phyloP scores from a whole-genome alignment of 2,888 invertebrate species.

The Agrilus mali region DNA sequence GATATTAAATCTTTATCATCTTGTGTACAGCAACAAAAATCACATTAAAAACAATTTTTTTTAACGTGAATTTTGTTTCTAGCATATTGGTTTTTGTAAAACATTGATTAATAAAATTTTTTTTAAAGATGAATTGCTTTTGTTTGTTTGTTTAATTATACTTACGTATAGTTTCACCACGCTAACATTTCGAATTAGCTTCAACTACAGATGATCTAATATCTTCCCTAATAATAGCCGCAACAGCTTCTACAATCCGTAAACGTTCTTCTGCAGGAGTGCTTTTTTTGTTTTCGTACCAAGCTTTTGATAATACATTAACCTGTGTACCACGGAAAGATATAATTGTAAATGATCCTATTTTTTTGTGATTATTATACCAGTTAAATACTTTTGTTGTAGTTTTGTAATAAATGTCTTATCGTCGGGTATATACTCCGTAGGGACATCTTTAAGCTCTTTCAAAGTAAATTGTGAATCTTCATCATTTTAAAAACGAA shows the following conservation, averaged over 20 bases:
- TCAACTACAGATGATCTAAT: conserved; percentile 23
- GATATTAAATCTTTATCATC: too few relatives aligned
- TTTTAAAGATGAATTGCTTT: too few relatives aligned
- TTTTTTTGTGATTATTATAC: conserved; percentile 10
- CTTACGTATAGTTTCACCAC: too few relatives aligned
- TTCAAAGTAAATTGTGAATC: conserved; percentile 26
- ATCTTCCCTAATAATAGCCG: conserved; percentile 26
- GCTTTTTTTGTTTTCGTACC: conserved; percentile 4
- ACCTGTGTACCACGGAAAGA: conserved; percentile 22
- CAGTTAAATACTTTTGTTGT: conserved; percentile 17
- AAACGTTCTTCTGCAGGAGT: conserved; percentile 17
- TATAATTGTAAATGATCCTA: conserved; percentile 17
- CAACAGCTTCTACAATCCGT: conserved; percentile 22
- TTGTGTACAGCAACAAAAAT: too few relatives aligned
- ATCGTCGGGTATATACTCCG: conserved; percentile 22
- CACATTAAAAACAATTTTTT: too few relatives aligned
- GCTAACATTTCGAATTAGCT: conserved; percentile 21
- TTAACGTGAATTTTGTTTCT: too few relatives aligned
- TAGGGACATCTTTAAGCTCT: conserved; percentile 20
- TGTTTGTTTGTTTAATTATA: too few relatives aligned
- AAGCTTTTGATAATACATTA: conserved; percentile 22
- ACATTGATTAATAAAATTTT: too few relatives aligned
- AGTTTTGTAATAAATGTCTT: conserved; percentile 20
- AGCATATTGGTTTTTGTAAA: too few relatives aligned
- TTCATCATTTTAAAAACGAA: conserved; percentile 7